Percentiles rank a stretch among this genome's conserved stretches.
Evolutionary conservation across 64 coral and sea anemone species (phyloP).

Genomic region (Montipora sp.): DNA sequence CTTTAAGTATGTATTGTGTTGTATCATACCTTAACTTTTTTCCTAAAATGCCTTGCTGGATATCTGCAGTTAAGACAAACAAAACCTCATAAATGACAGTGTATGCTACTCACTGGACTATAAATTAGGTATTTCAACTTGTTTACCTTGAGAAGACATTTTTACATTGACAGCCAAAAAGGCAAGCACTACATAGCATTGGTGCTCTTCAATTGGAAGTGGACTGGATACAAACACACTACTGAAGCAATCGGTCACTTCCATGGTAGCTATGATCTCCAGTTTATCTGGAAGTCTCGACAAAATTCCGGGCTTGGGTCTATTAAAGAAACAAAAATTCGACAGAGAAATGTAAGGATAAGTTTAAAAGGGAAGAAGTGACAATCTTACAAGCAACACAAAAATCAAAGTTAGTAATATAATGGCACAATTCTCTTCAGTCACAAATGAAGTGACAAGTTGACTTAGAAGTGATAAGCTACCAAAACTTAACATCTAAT

Average conservation of each 20-base stretch:
- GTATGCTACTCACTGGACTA: neutral
- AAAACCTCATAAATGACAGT: no score
- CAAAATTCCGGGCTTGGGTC: neutral
- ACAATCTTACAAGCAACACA: no score
- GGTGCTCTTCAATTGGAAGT: conserved; percentile 23
- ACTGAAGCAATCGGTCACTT: conserved; percentile 68
- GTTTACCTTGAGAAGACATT: conserved; percentile 12
- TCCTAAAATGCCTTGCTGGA: neutral
- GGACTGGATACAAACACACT: conserved; percentile 65
- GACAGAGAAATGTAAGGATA: no score
- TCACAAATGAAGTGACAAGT: no score
- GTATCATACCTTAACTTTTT: conserved; percentile 2
- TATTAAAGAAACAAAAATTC: neutral
- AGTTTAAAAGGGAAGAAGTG: no score
- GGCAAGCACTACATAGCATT: conserved; percentile 76
- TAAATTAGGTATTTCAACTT: neutral
- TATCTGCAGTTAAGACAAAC: neutral
- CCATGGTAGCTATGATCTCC: conserved; percentile 31
- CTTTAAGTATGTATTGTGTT: neutral
- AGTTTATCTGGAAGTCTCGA: conserved; percentile 49
- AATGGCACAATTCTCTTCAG: no score
- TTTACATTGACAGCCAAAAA: conserved; percentile 32
- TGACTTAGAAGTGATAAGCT: no score
- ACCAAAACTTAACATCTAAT: no score
- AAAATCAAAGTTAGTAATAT: no score